Conservation (phyloP, 1,140 invertebrate genomes). For the Drosophila yakuba region DNA sequence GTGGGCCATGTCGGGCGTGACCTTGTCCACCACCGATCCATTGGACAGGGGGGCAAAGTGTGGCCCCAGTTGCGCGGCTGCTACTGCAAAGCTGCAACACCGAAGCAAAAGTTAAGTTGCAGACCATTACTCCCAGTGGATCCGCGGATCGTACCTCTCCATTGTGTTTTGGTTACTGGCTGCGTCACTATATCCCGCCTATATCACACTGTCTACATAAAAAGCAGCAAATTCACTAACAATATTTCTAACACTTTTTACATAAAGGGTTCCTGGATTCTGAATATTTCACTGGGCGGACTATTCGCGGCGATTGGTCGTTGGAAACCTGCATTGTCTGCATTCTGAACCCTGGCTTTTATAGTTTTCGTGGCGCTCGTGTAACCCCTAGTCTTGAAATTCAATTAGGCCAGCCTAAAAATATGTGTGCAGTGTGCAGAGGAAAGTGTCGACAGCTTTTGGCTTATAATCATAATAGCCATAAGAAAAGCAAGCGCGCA, state of each 20-base stretch:
- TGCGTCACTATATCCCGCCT: slow-evolving; percentile 68
- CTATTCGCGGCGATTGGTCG: slow-evolving; percentile 82
- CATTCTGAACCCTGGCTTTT: slow-evolving; percentile 52
- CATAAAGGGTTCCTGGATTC: slow-evolving; percentile 58
- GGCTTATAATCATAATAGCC: slow-evolving; percentile 68
- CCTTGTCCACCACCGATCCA: slow-evolving; percentile 85
- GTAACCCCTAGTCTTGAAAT: slow-evolving; percentile 42
- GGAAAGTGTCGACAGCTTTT: slow-evolving; percentile 63
- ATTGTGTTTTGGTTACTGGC: slow-evolving; percentile 51
- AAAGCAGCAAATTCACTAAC: slow-evolving; percentile 68
- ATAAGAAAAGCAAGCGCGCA: slow-evolving; percentile 32
- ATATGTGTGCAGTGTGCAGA: slow-evolving; percentile 33
- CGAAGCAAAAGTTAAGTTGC: not conserved
- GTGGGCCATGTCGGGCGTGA: slow-evolving; percentile 90
- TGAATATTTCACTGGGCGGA: slow-evolving; percentile 81
- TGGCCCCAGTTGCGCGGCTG: slow-evolving; percentile 72
- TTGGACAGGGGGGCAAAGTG: slow-evolving; percentile 81
- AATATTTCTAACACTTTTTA: slow-evolving; percentile 78
- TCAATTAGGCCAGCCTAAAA: slow-evolving; percentile 74
- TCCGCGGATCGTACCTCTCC: slow-evolving; percentile 64
- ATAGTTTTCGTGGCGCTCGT: slow-evolving; percentile 53
- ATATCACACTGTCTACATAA: slow-evolving; percentile 68
- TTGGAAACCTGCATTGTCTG: slow-evolving; percentile 69
- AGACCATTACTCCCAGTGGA: not conserved
- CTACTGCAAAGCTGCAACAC: slow-evolving; percentile 62